Percentiles rank a stretch among this genome's conserved stretches.
Conservation (phyloP, 2,113 vertebrate species). For the Grantiella picta region DNA sequence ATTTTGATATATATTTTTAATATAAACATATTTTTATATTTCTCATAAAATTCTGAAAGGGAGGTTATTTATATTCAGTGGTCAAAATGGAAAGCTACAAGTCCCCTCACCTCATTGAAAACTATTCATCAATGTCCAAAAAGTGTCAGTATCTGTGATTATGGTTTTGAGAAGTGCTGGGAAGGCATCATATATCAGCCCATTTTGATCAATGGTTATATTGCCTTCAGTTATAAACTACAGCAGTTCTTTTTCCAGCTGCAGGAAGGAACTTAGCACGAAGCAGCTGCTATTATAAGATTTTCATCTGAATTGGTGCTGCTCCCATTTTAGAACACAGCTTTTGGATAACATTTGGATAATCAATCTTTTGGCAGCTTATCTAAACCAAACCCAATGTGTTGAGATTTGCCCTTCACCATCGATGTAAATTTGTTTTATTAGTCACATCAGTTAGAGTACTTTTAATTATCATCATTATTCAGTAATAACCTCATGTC, state of each 20-base stretch:
- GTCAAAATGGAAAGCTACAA: background rate
- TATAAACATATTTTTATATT: background rate
- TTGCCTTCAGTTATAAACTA: slow-evolving; percentile 14
- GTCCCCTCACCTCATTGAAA: background rate
- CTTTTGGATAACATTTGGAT: background rate
- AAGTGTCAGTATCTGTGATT: background rate
- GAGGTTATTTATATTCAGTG: background rate
- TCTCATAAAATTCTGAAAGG: background rate
- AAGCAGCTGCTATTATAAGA: background rate
- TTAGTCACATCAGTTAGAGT: background rate
- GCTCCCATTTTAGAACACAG: background rate
- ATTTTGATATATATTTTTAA: background rate
- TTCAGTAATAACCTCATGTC: slow-evolving; percentile 29
- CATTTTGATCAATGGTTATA: background rate
- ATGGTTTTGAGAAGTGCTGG: background rate
- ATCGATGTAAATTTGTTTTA: slow-evolving; percentile 1
- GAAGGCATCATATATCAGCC: background rate
- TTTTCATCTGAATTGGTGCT: background rate
- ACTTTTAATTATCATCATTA: slow-evolving; percentile 52
- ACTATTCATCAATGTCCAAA: background rate
- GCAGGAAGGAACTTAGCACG: background rate
- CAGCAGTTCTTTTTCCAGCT: background rate
- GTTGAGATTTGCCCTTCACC: slow-evolving; percentile 12
- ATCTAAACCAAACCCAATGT: background rate
- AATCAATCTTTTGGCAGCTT: slow-evolving; percentile 25